Percentiles rank a stretch among this genome's conserved stretches.
phyloP scores from a whole-genome alignment of 2,888 invertebrate genomes.

The Epistrophe eligans region DNA sequence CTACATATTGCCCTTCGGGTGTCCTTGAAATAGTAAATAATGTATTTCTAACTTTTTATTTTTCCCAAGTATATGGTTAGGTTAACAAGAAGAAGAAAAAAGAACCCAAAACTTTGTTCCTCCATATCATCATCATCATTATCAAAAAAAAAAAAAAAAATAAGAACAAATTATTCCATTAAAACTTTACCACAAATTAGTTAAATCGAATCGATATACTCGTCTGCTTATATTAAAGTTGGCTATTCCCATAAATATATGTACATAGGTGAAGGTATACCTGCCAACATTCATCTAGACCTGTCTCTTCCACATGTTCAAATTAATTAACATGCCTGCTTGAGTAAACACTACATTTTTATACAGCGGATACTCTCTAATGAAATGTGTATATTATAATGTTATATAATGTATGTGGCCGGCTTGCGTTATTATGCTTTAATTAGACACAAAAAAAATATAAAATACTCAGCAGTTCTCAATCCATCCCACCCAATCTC shows the following conservation, averaged over 20 bases:
- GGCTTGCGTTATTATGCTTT: slow-evolving; percentile 38
- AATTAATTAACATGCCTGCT: slow-evolving; percentile 63
- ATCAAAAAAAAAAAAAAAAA: background rate
- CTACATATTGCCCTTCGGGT: background rate
- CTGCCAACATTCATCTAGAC: slow-evolving; percentile 27
- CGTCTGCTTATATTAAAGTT: slow-evolving; percentile 5
- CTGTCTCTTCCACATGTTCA: slow-evolving; percentile 20
- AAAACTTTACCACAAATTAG: slow-evolving; percentile 66
- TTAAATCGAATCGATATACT: slow-evolving; percentile 27
- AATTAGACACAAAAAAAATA: slow-evolving; percentile 47
- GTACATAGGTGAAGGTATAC: background rate
- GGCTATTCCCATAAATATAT: background rate
- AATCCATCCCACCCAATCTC: background rate
- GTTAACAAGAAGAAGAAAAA: background rate
- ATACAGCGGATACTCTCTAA: slow-evolving; percentile 12
- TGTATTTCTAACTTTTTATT: background rate
- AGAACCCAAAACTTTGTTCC: background rate
- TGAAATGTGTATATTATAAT: slow-evolving; percentile 13
- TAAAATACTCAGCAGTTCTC: slow-evolving; percentile 46
- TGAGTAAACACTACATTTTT: slow-evolving; percentile 46
- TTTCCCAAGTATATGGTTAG: background rate
- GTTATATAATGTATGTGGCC: slow-evolving; percentile 1
- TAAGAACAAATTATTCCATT: slow-evolving; percentile 56
- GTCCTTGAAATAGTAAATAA: background rate
- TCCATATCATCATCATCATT: background rate